phyloP scores from a whole-genome alignment of 2,113 vertebrate genomes.

The Campylomormyrus numenius region DNA sequence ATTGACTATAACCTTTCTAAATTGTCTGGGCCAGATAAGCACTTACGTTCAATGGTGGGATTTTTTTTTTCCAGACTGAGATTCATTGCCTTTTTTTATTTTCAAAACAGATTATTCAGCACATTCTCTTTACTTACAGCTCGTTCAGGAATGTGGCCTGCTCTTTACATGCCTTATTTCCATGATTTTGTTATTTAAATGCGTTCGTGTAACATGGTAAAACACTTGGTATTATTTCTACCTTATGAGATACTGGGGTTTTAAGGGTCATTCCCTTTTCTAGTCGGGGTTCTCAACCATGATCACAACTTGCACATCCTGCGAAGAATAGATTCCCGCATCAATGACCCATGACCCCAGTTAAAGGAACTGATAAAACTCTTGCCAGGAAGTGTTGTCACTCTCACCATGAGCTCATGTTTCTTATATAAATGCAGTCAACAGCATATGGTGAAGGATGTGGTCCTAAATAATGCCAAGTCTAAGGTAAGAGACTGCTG shows the following conservation, averaged over 20 bases:
- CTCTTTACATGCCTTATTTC: neutral
- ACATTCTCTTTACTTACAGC: neutral
- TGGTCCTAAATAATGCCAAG: neutral
- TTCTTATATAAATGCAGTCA: neutral
- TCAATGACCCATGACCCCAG: neutral
- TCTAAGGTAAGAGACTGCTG: neutral
- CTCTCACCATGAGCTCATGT: neutral
- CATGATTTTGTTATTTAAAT: neutral
- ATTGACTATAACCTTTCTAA: slow-evolving; percentile 17
- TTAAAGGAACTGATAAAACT: neutral
- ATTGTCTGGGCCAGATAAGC: slow-evolving; percentile 17
- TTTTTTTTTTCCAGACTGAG: neutral
- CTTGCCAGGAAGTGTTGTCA: neutral
- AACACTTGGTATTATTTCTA: neutral
- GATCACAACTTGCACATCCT: neutral
- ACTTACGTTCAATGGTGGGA: neutral
- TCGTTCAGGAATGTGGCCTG: neutral
- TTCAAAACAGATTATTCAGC: neutral
- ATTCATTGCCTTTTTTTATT: neutral
- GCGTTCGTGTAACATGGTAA: neutral
- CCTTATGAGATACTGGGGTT: neutral
- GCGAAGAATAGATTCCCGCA: neutral
- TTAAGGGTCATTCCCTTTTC: neutral
- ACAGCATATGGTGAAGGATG: neutral
- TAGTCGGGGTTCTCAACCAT: neutral